Base-by-base conservation (phyloP, 2,113 vertebrate species). In the Paratilapia polleni region DNA sequence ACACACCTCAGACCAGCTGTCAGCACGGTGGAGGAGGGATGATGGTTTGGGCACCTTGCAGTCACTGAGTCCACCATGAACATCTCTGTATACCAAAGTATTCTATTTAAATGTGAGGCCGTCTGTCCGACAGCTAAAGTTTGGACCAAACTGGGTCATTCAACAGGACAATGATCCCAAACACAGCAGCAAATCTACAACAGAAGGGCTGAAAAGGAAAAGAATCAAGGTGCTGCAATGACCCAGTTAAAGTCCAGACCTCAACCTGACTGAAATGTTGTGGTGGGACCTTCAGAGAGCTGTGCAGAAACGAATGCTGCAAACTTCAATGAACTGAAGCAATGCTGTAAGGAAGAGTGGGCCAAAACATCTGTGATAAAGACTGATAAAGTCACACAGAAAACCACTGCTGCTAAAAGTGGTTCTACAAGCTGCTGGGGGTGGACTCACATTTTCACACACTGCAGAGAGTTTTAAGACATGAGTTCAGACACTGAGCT, bases 231-330 rank as follows among this genome's bases (percentile, higher is more conserved):
- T 62, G 60, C 31, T 62, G 61, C 34, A 8, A n/a, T 12, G 11
- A 6, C 0, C 6, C 61, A 22, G 11, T 28, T 10, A 38, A 11
- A 41, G 59, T 31, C 15, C 26, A 19, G 59, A 22, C 19, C 61
- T 43, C 12, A 43, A 13, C 41, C 41, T 13, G 41, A 43, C 41
- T 43, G 41, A 43, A 12, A 13, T 43, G 41, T 12, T 13, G 41
- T 43, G 12, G 12, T 4, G 41, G 41, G 41, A 5, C 12, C 3
- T 43, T 63, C 61, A 38, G 61, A 38, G 28, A 34, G 60, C 59
- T 61, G 59, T 31, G 59, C 2, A 4, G 19, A 34, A 0, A 0
- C 11, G 1, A 63, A 62, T 1, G 34, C 20, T 14, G 61, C 34
- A 8, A 38, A 64, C 34, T 0, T 20, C 28, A 62, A 1, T 31